Percentiles rank a stretch among this genome's conserved stretches.
phyloP scores from a whole-genome alignment of 2,888 invertebrate species.

The Petrolisthes cinctipes region DNA sequence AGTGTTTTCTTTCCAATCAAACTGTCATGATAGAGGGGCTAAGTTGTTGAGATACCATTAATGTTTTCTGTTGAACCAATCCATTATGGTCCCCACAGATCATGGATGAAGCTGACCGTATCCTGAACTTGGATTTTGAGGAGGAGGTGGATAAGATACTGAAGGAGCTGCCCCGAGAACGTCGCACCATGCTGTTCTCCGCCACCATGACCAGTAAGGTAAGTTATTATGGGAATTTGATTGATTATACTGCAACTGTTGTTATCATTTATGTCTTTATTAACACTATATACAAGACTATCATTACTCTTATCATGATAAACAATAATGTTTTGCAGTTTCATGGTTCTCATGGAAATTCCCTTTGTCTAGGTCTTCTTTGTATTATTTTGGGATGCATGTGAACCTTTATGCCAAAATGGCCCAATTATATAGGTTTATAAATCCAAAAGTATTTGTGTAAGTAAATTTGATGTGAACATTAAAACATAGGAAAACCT shows the following conservation, averaged over 20 bases:
- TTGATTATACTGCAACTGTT: not conserved
- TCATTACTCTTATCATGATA: too few species aligned
- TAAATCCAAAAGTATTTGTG: too few species aligned
- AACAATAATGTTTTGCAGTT: too few species aligned
- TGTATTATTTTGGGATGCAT: too few species aligned
- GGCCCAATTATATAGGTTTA: too few species aligned
- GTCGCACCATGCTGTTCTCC: conserved; percentile 93
- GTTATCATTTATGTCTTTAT: not conserved
- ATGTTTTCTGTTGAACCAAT: not conserved
- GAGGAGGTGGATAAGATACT: conserved; percentile 96
- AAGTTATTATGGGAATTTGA: not conserved
- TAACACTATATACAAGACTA: too few species aligned
- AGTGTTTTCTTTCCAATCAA: too few species aligned
- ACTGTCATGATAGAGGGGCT: not conserved
- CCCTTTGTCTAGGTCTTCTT: too few species aligned
- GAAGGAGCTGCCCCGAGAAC: conserved; percentile 89
- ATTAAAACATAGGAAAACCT: too few species aligned
- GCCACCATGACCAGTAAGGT: conserved; percentile 99
- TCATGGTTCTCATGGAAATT: too few species aligned
- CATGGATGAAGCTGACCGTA: conserved; percentile 99
- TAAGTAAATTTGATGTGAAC: too few species aligned
- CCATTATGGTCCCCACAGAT: conserved; percentile 74
- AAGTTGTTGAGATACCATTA: not conserved
- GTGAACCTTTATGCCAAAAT: too few species aligned
- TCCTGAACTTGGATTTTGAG: conserved; percentile 99